A percentile compares a stretch with the other conserved stretches of the same genome.
Evolutionary conservation across 92 coral and sea anemone species (phyloP).

Genomic region (Paramuricea clavata): DNA sequence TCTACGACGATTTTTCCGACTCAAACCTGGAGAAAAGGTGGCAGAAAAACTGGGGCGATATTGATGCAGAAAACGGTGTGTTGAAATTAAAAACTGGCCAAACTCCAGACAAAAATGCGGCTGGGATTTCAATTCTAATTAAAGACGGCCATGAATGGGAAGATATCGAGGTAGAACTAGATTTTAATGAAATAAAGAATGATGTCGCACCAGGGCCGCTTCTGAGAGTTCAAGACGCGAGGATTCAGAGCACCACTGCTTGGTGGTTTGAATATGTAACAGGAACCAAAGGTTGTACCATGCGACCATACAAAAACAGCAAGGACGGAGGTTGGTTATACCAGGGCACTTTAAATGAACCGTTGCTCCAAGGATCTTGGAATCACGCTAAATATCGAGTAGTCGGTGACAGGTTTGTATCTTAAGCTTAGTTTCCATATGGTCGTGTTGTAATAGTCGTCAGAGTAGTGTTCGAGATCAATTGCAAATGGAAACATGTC

Average conservation of each 20-base stretch:
- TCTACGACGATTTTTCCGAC: too few relatives aligned
- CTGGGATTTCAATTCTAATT: constrained; percentile 55
- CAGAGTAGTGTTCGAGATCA: too few relatives aligned
- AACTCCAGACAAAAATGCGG: constrained; percentile 24
- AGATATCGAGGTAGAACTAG: constrained; percentile 84
- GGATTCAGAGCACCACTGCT: too few relatives aligned
- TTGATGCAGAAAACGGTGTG: constrained; percentile 46
- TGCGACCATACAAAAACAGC: constrained; percentile 76
- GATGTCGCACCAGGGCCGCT: constrained; percentile 76
- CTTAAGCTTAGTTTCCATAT: too few relatives aligned
- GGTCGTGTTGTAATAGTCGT: too few relatives aligned
- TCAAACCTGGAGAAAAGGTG: too few relatives aligned
- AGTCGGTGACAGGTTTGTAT: constrained; percentile 48
- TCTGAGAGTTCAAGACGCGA: constrained; percentile 58
- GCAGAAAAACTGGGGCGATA: too few relatives aligned
- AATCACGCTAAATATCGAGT: constrained; percentile 72
- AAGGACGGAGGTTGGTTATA: constrained; percentile 72
- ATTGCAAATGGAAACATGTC: too few relatives aligned
- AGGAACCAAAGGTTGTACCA: constrained; percentile 66
- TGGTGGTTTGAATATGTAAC: constrained; percentile 71
- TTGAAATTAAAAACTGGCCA: constrained; percentile 38
- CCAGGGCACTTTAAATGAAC: constrained; percentile 52
- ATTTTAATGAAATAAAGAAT: constrained; percentile 69
- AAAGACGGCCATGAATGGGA: constrained; percentile 65
- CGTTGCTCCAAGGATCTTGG: constrained; percentile 69